A percentile compares a stretch with the other conserved stretches of the same genome.
Conservation (phyloP, 2,797 vertebrate species). For the Notoglanidium macrostoma region DNA sequence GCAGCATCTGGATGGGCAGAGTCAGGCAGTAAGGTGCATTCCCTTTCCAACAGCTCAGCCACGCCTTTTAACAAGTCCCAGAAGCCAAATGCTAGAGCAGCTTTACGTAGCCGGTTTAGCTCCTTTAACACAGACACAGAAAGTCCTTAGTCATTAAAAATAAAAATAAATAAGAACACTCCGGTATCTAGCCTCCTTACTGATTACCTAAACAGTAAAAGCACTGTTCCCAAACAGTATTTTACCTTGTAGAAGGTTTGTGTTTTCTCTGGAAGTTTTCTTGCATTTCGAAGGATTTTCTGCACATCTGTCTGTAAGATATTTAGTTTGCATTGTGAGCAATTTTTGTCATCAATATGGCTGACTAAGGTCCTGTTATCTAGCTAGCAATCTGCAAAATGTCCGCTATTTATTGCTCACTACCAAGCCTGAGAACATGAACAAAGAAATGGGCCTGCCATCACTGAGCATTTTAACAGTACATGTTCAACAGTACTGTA, state of each 20-base stretch:
- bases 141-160: background rate
- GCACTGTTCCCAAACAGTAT: background rate
- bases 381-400: background rate
- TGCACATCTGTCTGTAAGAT: constrained; percentile 93
- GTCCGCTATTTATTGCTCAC: background rate
- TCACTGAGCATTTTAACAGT: background rate
- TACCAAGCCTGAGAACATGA: background rate
- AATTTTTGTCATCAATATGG: background rate
- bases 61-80: constrained; percentile 95
- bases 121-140: constrained; percentile 75
- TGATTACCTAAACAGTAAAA: background rate
- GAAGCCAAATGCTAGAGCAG: constrained; percentile 95
- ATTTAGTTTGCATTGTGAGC: background rate
- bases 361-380: background rate
- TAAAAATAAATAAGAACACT: background rate
- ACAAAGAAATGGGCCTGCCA: background rate
- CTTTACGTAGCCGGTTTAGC: constrained; percentile 93
- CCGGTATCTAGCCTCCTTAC: background rate
- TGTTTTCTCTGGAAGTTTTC: constrained; percentile 98
- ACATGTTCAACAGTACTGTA: background rate
- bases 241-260: constrained; percentile 97
- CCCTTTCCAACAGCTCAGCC: constrained; percentile 92
- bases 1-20: constrained; percentile 94
- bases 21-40: constrained; percentile 94
- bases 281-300: constrained; percentile 97